These are phyloP conservation scores for Aphidius colemani DNA, from an alignment of 2,888 invertebrate species.

Conservation along the genomic window DNA sequence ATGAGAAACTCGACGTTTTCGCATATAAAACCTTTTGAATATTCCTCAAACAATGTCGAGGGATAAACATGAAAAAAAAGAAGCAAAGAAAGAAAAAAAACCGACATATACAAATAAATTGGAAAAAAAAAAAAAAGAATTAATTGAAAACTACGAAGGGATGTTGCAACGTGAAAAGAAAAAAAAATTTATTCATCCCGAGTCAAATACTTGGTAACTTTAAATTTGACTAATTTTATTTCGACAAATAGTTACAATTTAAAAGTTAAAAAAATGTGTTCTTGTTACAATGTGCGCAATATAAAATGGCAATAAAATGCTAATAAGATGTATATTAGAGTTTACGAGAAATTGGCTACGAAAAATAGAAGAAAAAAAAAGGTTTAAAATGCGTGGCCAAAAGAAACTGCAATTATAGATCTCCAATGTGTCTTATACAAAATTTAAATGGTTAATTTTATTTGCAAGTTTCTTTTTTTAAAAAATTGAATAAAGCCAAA, in stretches of 20 bases:
- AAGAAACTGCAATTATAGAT: slow-evolving; percentile 38
- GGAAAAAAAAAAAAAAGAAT: slow-evolving; percentile 8
- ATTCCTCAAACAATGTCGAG: neutral
- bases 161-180: slow-evolving; percentile 6
- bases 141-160: slow-evolving; percentile 14
- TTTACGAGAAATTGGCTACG: slow-evolving; percentile 19
- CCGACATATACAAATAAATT: slow-evolving; percentile 1
- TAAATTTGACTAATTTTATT: too few relatives aligned
- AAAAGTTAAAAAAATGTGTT: neutral
- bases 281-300: slow-evolving; percentile 20
- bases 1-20: neutral
- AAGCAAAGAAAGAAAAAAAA: neutral
- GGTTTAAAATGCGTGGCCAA: slow-evolving; percentile 9
- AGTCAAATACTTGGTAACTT: too few relatives aligned
- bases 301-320: slow-evolving; percentile 42
- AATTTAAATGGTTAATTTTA: slow-evolving; percentile 22
- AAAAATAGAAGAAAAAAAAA: slow-evolving; percentile 21
- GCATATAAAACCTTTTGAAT: slow-evolving; percentile 2
- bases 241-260: too few relatives aligned
- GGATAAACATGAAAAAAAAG: slow-evolving; percentile 9
- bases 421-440: slow-evolving; percentile 27
- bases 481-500: too few relatives aligned
- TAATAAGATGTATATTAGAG: slow-evolving; percentile 32
- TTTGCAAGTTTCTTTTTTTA: too few relatives aligned
- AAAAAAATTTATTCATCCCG: neutral